phyloP scores from a whole-genome alignment of 2,888 invertebrate genomes.

The Troides oblongomaculatus region DNA sequence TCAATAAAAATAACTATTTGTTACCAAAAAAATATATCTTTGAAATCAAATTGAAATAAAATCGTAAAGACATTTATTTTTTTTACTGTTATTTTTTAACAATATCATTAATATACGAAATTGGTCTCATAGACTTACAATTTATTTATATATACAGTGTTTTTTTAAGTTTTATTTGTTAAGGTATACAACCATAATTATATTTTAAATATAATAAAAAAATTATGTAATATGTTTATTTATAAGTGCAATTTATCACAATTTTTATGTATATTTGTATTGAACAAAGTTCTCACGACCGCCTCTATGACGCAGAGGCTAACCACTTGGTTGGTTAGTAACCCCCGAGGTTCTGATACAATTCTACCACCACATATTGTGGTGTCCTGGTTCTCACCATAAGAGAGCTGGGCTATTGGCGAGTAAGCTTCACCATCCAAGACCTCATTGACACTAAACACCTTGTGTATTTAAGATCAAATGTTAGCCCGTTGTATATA shows the following conservation, averaged over 20 bases:
- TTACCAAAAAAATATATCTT: constrained; percentile 6
- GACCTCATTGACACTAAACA: no score
- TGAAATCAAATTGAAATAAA: constrained; percentile 1
- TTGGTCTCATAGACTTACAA: constrained; percentile 25
- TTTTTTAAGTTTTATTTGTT: constrained; percentile 3
- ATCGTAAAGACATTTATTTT: neutral
- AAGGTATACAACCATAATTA: constrained; percentile 12
- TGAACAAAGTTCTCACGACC: constrained; percentile 65
- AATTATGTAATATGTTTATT: constrained; percentile 7
- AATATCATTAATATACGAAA: constrained; percentile 4
- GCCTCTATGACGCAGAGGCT: no score
- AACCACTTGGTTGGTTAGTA: no score
- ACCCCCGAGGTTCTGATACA: no score
- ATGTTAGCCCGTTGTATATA: no score
- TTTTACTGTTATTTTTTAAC: neutral
- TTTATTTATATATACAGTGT: constrained; percentile 7
- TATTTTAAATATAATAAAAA: constrained; percentile 16
- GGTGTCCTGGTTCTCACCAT: no score
- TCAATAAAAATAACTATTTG: neutral
- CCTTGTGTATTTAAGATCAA: no score
- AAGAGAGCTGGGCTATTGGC: no score
- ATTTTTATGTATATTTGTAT: constrained; percentile 59
- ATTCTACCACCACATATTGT: no score
- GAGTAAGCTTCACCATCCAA: no score
- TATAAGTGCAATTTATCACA: constrained; percentile 39